Evolutionary conservation across 1,140 invertebrate genomes (phyloP), one percentile per base, ranked within the genome.

Genomic region (Cyclargus thomasi): DNA sequence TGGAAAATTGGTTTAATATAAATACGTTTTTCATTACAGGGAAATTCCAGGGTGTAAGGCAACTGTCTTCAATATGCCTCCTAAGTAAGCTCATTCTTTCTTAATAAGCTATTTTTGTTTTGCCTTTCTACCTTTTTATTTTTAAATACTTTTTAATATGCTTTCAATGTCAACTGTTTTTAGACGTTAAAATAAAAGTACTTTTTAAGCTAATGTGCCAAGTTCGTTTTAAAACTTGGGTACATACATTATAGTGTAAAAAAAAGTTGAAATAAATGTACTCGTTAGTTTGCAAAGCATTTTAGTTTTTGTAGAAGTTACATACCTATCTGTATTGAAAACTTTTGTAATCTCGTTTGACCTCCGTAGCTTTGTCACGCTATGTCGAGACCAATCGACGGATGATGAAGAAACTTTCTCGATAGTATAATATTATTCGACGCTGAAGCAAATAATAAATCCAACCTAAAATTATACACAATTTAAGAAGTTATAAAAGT

Each of bases 11-110:
- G 11, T 39, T 20, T 65, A 65, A 65, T 21, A 29, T 66, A 14
- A 21, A 4, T 59, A 18, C 55, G 78, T 85, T 74, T 85, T 84
- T 84, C 70, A 74, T 88, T 86, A 22, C 86, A 88, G 86, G 86
- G 73, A 78, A 78, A 79, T 77, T 74, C 78, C 71, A 82, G 77
- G 73, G 77, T 80, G 74, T 85, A 82, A 76, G 76, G 77, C 75
- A 73, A 70, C 74, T 69, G 63, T 67, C 79, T 71, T 74, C 83
- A 69, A 71, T 77, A 88, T 88, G 86, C 86, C 86, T 80, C 86
- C 86, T 82, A 88, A 88, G 86, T 88, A 88, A 86, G 86, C 74
- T 75, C 71, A 68, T 65, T 72, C 20, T 59, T 59, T 59, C 55
- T 59, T 20, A 20, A 59, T 20, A 59, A 20, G 55, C 55, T 21